Conservation (phyloP, 2,113 vertebrate genomes). For the Furnarius figulus region DNA sequence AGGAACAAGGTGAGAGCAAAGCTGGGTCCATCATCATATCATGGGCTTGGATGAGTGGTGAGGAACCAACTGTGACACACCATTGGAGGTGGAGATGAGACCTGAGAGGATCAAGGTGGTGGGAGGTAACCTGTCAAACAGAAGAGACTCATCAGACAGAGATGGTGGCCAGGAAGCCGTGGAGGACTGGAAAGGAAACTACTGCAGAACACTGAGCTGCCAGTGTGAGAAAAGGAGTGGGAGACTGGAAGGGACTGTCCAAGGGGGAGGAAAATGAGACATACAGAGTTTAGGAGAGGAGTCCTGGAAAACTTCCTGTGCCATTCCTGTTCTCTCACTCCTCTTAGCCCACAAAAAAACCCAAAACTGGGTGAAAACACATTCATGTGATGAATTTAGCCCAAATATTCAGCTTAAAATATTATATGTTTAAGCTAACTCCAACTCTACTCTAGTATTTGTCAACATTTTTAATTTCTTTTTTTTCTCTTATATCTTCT, state of each 20-base stretch:
- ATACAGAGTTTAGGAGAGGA: background rate
- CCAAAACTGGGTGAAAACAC: accelerated
- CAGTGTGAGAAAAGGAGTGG: background rate
- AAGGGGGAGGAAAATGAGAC: background rate
- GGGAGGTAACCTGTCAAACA: background rate
- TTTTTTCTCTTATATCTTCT: too few relatives aligned
- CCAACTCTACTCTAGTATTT: background rate
- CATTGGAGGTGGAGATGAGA: background rate
- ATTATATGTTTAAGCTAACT: background rate
- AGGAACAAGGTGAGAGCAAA: background rate
- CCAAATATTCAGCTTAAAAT: background rate
- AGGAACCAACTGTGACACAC: background rate
- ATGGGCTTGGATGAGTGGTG: background rate
- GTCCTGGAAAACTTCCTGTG: background rate
- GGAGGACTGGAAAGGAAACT: background rate
- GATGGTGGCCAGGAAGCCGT: background rate
- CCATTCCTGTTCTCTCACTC: background rate
- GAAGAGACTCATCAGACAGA: background rate
- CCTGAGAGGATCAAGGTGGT: background rate
- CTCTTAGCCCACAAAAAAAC: background rate
- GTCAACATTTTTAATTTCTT: background rate
- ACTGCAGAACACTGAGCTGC: background rate
- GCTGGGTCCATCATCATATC: background rate
- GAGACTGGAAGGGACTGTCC: background rate
- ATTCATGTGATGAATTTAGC: background rate